Evolutionary conservation across 2,113 vertebrate genomes (phyloP), one percentile per base, ranked within the genome.

Genomic region (Eurypyga helias): DNA sequence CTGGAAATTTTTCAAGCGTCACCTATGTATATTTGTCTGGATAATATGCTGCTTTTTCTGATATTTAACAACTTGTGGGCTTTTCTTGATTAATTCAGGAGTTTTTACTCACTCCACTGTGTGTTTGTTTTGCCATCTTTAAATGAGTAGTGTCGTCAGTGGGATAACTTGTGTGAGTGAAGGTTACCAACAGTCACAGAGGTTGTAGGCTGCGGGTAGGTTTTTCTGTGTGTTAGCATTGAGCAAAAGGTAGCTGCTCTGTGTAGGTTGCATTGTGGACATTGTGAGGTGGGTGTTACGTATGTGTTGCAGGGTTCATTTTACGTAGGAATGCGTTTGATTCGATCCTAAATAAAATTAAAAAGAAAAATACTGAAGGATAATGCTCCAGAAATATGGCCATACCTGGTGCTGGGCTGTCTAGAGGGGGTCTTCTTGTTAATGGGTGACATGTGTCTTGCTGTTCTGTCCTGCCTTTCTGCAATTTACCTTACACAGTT

Each of bases 271-370:
- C 13, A 0, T 11, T 71, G 52, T 38, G 45, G 77, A 11, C 15
- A 5, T 36, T 29, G 41, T 24, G 20, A 77, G 54, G 25, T 55
- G 58, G 9, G 19, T 15, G 16, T 65, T 80, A 6, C 0, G 0
- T 61, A 3, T 80, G 28, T 48, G 23, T 58, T 81, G 43, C 14
- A 1, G 52, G 33, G 58, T 78, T 87, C 61, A 48, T 79, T 91
- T 94, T 33, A 24, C 18, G 24, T 23, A 38, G 23, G 5, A 73
- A 12, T 0, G 0, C 11, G 26, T 45, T 71, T 82, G 28, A 45
- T 64, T 84, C 87, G 14, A 46, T 60, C n/a, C 26, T 77, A 46
- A 94, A 11, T 15, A 73, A 75, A 60, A 65, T 25, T 34, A 29
- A 72, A 60, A 24, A 25, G 33, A 38, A 38, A 26, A 18, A 2